Conservation (phyloP, 2,888 invertebrate species). For the Creontiades dilutus region DNA sequence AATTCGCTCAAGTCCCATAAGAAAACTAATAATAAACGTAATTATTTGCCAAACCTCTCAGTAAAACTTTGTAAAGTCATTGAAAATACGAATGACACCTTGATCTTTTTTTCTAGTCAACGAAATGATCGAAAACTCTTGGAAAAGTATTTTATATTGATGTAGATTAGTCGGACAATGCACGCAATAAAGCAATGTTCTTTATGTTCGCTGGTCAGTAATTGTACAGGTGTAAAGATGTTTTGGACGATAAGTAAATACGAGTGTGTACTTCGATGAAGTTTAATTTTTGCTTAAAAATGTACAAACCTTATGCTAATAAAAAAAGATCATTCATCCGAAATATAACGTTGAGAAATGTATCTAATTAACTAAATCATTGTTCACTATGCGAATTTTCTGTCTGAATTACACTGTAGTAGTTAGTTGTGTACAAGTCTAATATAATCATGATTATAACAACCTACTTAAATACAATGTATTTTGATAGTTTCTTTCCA, state of each 20-base stretch:
- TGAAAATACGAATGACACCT: neutral
- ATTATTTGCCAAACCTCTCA: too few species aligned
- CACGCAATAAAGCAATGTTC: too few species aligned
- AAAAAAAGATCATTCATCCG: neutral
- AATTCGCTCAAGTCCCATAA: too few species aligned
- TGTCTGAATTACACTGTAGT: neutral
- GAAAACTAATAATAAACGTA: too few species aligned
- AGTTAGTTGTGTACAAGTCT: neutral
- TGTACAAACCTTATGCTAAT: neutral
- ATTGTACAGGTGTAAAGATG: too few species aligned
- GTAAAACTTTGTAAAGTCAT: neutral
- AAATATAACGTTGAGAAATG: neutral
- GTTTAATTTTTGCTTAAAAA: neutral
- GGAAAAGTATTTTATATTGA: neutral
- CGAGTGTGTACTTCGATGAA: neutral
- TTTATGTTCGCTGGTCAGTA: too few species aligned
- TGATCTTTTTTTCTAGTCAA: constrained; percentile 5
- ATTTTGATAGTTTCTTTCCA: too few species aligned
- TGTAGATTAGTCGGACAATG: too few species aligned
- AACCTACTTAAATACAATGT: neutral
- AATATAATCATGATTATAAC: neutral
- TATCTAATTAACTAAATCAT: neutral
- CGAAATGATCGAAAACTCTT: neutral
- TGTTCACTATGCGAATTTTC: neutral
- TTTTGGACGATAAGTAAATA: too few species aligned